Percentiles rank a stretch among this genome's conserved stretches.
These are phyloP conservation scores for Hypotaenidia okinawae DNA, from an alignment of 2,797 vertebrate genomes.

Conservation along the genomic window DNA sequence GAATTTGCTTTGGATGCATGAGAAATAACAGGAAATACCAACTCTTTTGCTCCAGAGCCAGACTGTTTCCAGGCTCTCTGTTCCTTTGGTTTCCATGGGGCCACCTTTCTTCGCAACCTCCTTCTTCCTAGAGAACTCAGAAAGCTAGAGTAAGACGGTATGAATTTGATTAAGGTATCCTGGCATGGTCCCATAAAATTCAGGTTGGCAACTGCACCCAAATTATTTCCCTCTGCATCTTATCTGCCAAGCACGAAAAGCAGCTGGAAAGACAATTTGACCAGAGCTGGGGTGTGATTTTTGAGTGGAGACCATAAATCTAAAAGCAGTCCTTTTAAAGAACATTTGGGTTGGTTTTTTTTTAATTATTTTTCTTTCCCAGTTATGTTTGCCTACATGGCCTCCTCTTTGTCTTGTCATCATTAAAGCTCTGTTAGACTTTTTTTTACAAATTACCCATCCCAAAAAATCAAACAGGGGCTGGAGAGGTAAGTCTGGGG, in stretches of 20 bases:
- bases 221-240: not conserved
- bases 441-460: not conserved
- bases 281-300: not conserved
- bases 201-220: not conserved
- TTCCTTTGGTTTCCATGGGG: not conserved
- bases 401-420: not conserved
- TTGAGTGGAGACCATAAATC: not conserved
- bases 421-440: not conserved
- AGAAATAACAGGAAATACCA: not conserved
- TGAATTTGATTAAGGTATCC: not conserved
- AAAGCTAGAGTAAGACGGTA: not conserved
- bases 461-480: not conserved
- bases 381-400: not conserved
- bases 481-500: not conserved
- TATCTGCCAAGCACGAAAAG: not conserved
- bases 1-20: not conserved
- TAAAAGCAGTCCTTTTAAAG: not conserved
- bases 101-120: not conserved
- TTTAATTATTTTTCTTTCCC: not conserved
- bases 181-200: not conserved
- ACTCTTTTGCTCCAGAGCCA: not conserved
- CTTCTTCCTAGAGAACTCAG: not conserved
- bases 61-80: not conserved
- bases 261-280: not conserved
- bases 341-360: not conserved